Base-by-base conservation (phyloP, 2,888 invertebrate species). In the Cephonodes hylas region DNA sequence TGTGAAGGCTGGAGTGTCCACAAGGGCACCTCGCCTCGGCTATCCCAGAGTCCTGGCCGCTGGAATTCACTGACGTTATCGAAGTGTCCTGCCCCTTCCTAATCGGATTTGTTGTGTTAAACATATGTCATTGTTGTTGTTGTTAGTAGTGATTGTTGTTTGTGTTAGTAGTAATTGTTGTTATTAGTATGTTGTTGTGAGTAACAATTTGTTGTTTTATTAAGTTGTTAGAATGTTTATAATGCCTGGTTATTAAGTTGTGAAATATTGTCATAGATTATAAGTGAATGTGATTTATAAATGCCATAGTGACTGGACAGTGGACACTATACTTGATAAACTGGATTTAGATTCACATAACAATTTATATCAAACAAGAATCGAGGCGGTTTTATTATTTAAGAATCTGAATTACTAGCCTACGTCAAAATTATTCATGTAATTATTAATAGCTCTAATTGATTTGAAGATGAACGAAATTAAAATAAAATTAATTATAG, bases 31-130 rank as follows among this genome's bases (percentile, higher is more conserved):
- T 79, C 63, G 73, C 89, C 67, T 92, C 93, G 0, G 91, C 96
- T 69, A 96, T 96, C 62, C 96, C 96, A 57, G 96, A 96, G 88
- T 96, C 96, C 80, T 96, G 96, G 15, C 96, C 96, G 78, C 96
- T 96, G 73, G 96, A 96, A 92, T 96, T 96, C 74, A 96, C 93
- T 69, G 96, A 96, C 74, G 96, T 95, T 85, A 96, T 94, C 67
- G 96, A 96, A 61, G 95, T 95, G 85, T 96, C 96, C 70, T 89
- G 89, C 69, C 88, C 90, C 75, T 89, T 91, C 88, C 91, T 91
- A 85, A 67, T 74, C 69, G 67, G 63, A 69, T 61, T 64, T 71
- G 72, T 70, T 64, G 67, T 72, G 68, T 66, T 63, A 56, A 42
- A 59, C n/a, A 53, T 27, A 58, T 63, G 62, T 63, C 18, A 27